Evolutionary conservation across 1,140 invertebrate species (phyloP), one percentile per base, ranked within the genome.

Genomic region (Reticulitermes speratus): DNA sequence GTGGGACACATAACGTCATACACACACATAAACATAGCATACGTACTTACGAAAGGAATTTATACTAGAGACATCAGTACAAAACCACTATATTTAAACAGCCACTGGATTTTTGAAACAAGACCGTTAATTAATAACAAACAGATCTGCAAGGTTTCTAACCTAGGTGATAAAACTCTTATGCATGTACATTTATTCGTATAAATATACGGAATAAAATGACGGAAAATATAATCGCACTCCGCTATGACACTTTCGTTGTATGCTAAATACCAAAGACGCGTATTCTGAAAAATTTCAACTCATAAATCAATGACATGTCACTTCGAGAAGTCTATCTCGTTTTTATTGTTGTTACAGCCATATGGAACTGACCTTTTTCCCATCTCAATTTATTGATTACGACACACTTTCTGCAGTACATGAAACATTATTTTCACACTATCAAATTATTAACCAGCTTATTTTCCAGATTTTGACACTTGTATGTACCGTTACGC

Each of bases 321-420:
- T 30, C 65, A 75, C 65, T 30, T 5, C n/a, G 65, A 75, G 30
- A 75, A 25, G 65, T 75, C 25, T 30, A 16, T 30, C 65, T 75
- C 16, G 9, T 30, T 12, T 65, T n/a, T 19, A 23, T 8, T 65
- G 21, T 65, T 65, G 21, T 21, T 23, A 75, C 8, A 75, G n/a
- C n/a, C 65, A 75, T 75, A 75, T 75, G n/a, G 65, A 75, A 75
- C 65, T 75, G n/a, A 75, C 65, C 65, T 75, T 75, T 11, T 75
- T 11, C 65, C n/a, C 65, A 75, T 75, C 65, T 75, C 65, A 14
- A 75, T 75, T 75, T 30, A 75, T 9, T 75, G 14, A 2, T 75
- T 30, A 75, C 65, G 65, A 75, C 65, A 75, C 25, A 75, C 65
- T 75, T 16, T 75, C 14, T 75, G n/a, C 9, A n/a, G 65, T 30